Base-by-base conservation (phyloP, 1,140 invertebrate species). In the Caenorhabditis brenneri region DNA sequence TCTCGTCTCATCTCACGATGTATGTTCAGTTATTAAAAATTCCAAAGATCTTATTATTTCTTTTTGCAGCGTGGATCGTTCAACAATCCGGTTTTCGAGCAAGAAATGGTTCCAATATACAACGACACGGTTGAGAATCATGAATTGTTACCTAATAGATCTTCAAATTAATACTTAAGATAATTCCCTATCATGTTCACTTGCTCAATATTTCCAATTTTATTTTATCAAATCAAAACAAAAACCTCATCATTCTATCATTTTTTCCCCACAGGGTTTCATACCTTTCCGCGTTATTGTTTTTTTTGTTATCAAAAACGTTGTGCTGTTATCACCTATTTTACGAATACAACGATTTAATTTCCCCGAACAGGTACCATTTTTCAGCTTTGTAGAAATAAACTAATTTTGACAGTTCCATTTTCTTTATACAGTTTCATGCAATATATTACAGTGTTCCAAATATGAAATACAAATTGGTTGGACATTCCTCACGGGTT, bases 31-130 rank as follows among this genome's bases (percentile, higher is more conserved):
- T 16, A 2, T n/a, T 6, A 51, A 22, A 22, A 2, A n/a, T 29
- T 22, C 10, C 15, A 10, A 6, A 55, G 15, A 27, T 27, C 24
- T 19, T 22, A 27, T 27, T 27, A 10, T 46, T 3, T 24, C 7
- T 27, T 36, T 65, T 58, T 58, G 15, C 36, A 74, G 65, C 65
- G 65, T 9, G 65, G 65, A 74, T 74, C 65, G 33, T 74, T 74
- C 65, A 74, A 74, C n/a, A 74, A 74, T 42, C 65, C 65, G 36
- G 65, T 27, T 42, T 74, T 74, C n/a, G 65, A 74, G 36, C 65
- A 74, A 42, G 65, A 74, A 74, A 74, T 74, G 65, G 65, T 74
- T 74, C 65, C 65, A 3, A 74, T 74, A 3, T 74, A 74, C 65
- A 74, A 74, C 22, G 65, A 74, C n/a, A 74, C 65, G 4, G 65